phyloP scores from a whole-genome alignment of 2,888 invertebrate genomes.

The Nudaria mundana region DNA sequence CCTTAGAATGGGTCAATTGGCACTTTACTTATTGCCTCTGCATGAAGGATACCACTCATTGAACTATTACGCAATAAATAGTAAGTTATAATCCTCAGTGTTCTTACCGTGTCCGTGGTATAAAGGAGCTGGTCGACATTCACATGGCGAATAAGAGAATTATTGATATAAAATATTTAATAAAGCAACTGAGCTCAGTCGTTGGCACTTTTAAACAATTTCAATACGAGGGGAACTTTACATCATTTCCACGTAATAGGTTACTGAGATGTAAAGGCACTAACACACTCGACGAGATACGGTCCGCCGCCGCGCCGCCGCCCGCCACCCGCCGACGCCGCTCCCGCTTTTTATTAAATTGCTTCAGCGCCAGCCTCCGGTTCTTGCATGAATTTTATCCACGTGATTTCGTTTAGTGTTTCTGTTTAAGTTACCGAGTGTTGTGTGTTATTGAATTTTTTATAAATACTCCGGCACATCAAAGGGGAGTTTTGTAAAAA shows the following conservation, averaged over 20 bases:
- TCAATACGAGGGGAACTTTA: constrained; percentile 38
- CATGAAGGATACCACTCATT: no score
- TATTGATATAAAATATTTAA: constrained; percentile 16
- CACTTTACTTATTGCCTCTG: no score
- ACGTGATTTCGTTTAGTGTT: constrained; percentile 17
- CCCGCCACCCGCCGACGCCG: no score
- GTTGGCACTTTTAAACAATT: constrained; percentile 44
- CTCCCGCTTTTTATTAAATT: constrained; percentile 59
- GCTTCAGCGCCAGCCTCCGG: constrained; percentile 35
- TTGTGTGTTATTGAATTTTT: constrained; percentile 21
- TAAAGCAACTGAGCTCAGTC: constrained; percentile 32
- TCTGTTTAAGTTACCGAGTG: constrained; percentile 12
- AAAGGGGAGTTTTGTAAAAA: constrained; percentile 13
- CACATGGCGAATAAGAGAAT: no score
- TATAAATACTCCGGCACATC: constrained; percentile 13
- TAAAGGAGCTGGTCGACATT: no score
- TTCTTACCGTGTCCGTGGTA: no score
- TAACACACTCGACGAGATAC: constrained; percentile 21
- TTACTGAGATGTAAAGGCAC: constrained; percentile 24
- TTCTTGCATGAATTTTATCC: constrained; percentile 34
- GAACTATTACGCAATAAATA: no score
- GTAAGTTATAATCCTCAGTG: no score
- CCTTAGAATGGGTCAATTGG: no score
- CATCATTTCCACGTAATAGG: constrained; percentile 38
- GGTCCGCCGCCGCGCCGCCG: constrained; percentile 7